Evolutionary conservation across 2,797 vertebrate genomes (phyloP).

Genomic region (Sebastes steindachneri): DNA sequence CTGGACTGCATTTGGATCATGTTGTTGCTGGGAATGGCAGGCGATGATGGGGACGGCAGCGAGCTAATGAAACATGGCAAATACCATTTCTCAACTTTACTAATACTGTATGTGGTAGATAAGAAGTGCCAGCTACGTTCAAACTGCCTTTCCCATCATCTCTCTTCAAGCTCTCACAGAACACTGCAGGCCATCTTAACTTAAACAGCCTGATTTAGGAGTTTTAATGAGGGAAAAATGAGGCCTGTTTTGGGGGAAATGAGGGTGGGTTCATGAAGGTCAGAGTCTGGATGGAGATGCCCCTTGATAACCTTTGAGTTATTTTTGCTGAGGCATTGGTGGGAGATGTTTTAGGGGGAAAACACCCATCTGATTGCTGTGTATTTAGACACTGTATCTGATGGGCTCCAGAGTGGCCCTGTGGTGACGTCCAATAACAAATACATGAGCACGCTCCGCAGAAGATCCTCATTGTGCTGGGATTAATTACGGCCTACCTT

Average conservation of each 20-base stretch:
- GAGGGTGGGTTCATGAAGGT: constrained; percentile 79
- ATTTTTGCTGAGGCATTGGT: constrained; percentile 89
- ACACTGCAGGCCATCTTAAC: constrained; percentile 27
- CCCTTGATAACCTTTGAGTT: constrained; percentile 95
- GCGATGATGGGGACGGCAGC: constrained; percentile 78
- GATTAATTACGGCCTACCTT: constrained; percentile 92
- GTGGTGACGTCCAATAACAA: constrained; percentile 93
- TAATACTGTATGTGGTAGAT: constrained; percentile 71
- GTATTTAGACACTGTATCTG: constrained; percentile 90
- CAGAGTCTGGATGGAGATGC: constrained; percentile 91
- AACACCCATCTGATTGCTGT: constrained; percentile 89
- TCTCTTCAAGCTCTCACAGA: constrained; percentile 30
- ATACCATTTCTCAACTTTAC: constrained; percentile 71
- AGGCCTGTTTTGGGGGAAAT: constrained; percentile 68
- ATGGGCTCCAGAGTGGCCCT: constrained; percentile 91
- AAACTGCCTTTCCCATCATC: constrained; percentile 54
- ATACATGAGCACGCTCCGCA: constrained; percentile 87
- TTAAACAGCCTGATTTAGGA: constrained; percentile 73
- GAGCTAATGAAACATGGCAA: constrained; percentile 76
- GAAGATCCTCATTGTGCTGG: constrained; percentile 93
- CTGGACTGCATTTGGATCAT: constrained; percentile 84
- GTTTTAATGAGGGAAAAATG: constrained; percentile 85
- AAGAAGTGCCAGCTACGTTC: constrained; percentile 71
- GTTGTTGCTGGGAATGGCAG: constrained; percentile 80
- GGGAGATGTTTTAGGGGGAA: constrained; percentile 83